phyloP scores from a whole-genome alignment of 2,113 vertebrate species.

The Mastomys natalensis region DNA sequence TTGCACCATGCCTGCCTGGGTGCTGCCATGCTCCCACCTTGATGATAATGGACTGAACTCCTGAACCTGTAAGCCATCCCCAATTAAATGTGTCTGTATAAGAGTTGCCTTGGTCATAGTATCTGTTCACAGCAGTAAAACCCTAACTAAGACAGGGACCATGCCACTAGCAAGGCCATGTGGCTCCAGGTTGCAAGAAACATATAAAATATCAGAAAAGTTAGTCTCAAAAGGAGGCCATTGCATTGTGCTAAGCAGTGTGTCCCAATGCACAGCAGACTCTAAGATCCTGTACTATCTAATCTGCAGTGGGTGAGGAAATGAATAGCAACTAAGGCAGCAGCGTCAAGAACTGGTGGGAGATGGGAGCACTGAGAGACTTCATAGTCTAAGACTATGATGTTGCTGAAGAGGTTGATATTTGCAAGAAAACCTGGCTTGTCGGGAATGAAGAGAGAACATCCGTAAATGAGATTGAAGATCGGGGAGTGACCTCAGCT shows the following conservation, averaged over 20 bases:
- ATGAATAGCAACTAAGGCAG: not conserved
- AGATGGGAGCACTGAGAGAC: not conserved
- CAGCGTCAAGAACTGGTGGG: not conserved
- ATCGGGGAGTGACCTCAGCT: not conserved
- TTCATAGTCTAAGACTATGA: not conserved
- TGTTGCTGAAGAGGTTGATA: not conserved
- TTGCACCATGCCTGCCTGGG: too few relatives aligned
- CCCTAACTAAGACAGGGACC: too few relatives aligned
- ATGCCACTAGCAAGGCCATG: not conserved
- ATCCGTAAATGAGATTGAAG: not conserved
- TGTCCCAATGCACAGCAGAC: not conserved
- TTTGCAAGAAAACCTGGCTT: not conserved
- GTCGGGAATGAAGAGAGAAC: not conserved
- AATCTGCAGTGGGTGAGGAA: fast-evolving
- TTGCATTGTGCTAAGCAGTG: not conserved
- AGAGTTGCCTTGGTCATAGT: too few relatives aligned
- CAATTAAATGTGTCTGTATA: too few relatives aligned
- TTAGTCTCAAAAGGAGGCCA: not conserved
- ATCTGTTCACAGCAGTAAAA: too few relatives aligned
- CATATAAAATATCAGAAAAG: not conserved
- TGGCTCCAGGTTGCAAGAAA: not conserved
- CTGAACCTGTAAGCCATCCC: too few relatives aligned
- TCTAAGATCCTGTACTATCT: not conserved
- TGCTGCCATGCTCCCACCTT: too few relatives aligned
- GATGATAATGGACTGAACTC: too few relatives aligned